Base-by-base conservation (phyloP, 2,113 vertebrate genomes). In the Hypocryptadius cinnamomeus region DNA sequence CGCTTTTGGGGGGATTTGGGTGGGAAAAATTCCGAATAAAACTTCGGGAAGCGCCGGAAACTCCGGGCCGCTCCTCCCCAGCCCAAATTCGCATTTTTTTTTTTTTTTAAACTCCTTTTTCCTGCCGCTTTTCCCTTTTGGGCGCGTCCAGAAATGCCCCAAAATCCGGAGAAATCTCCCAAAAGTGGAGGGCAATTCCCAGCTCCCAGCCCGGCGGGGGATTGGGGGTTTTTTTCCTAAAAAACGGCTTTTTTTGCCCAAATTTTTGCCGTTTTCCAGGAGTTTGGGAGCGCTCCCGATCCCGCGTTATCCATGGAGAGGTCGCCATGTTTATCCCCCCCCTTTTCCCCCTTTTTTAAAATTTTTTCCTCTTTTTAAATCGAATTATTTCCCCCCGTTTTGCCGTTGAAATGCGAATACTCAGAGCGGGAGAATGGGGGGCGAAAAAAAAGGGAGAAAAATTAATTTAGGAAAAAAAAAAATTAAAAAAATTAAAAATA, bases 321-420 rank as follows among this genome's bases (percentile, higher is more conserved):
- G 96, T 94, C 96, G 93, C 92, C 95, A 90, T 90, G 86, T 92
- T 93, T 87, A 15, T 47, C 59, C 78, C 85, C 33, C 70, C 13
- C 48, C 70, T 24, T 47, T n/a, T 11, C 10, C 40, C 30, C 11
- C 17, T 40, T 40, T 42, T 30, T 28, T 20, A n/a, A n/a, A n/a
- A 20, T 31, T 54, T 31, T 54, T 54, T 33, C 30, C 19, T 10
- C 13, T 44, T 79, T 86, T 95, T 84, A 71, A 17, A 53, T 81
- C 28, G 33, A 66, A 93, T 66, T 90, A 84, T 89, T 86, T 81
- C 21, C 79, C 76, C 56, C 89, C 85, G 20, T 54, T 54, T 33
- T 18, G 50, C 25, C 25, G 15, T 51, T 51, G 27, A 27, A 50
- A 50, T 8, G 47, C 47, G 8, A 25, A 25, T 14, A 14, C 13